A percentile compares a stretch with the other conserved stretches of the same genome.
Conservation (phyloP, 2,888 invertebrate genomes). For the Chloroclystis v-ata region DNA sequence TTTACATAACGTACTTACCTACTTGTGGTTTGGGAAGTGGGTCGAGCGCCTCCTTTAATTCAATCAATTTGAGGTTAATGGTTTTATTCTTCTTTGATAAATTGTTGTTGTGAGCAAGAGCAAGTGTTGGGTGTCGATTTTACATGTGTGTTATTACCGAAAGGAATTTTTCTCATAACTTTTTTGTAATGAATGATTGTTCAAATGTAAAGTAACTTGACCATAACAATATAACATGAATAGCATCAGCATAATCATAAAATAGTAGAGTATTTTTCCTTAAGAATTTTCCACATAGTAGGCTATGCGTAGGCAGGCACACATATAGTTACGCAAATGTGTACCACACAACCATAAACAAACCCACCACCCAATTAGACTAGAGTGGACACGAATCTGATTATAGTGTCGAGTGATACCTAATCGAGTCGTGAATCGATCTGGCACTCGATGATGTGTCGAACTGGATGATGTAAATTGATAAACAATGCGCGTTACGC, state of each 20-base stretch:
- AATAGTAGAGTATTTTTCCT: too few relatives aligned
- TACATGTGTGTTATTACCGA: slow-evolving; percentile 5
- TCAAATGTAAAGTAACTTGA: too few relatives aligned
- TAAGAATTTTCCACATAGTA: too few relatives aligned
- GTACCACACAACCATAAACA: slow-evolving; percentile 13
- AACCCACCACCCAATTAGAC: slow-evolving; percentile 1
- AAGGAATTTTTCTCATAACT: not conserved
- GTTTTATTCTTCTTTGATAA: slow-evolving; percentile 15
- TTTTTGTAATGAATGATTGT: too few relatives aligned
- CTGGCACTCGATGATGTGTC: slow-evolving; percentile 32
- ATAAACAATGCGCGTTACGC: slow-evolving; percentile 54
- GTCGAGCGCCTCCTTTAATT: slow-evolving; percentile 27
- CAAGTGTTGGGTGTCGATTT: slow-evolving; percentile 5
- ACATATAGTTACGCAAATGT: slow-evolving; percentile 23
- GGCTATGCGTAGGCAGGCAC: too few relatives aligned
- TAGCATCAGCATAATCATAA: too few relatives aligned
- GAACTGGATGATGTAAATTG: slow-evolving; percentile 51
- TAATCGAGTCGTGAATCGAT: slow-evolving; percentile 30
- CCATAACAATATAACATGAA: too few relatives aligned
- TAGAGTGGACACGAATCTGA: not conserved
- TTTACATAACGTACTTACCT: slow-evolving; percentile 38
- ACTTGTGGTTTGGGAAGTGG: slow-evolving; percentile 37
- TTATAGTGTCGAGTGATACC: not conserved
- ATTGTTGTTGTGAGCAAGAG: slow-evolving; percentile 1
- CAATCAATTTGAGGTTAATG: slow-evolving; percentile 20